A percentile compares a stretch with the other conserved stretches of the same genome.
These are phyloP conservation scores for Bagarius yarrelli DNA, from an alignment of 2,113 vertebrate species.

Conservation along the genomic window DNA sequence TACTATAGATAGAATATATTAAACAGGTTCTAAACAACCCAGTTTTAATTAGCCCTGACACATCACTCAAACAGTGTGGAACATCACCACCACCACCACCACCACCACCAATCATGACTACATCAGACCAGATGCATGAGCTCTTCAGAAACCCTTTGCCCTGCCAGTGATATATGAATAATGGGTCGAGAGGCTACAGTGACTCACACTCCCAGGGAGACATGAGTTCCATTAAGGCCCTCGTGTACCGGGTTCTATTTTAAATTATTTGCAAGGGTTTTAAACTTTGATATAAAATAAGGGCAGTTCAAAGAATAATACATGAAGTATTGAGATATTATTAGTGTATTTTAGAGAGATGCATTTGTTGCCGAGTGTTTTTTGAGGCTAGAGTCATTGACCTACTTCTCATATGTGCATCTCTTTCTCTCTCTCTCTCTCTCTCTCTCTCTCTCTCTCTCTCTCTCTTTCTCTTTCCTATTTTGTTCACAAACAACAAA, in stretches of 20 bases:
- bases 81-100: neutral
- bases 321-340: neutral
- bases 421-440: neutral
- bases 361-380: constrained; percentile 6
- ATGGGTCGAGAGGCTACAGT: neutral
- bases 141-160: neutral
- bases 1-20: too few relatives aligned
- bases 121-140: neutral
- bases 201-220: neutral
- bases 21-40: too few relatives aligned
- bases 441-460: neutral
- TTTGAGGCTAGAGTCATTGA: constrained; percentile 4
- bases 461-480: too few relatives aligned
- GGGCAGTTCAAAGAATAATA: neutral
- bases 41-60: neutral
- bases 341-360: neutral
- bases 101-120: neutral
- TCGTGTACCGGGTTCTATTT: neutral
- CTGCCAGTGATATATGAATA: neutral
- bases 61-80: neutral
- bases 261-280: neutral
- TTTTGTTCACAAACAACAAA: too few relatives aligned
- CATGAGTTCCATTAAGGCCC: neutral
- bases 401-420: constrained; percentile 1
- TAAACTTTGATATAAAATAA: neutral